Conservation (phyloP, 30 jellyfish, hydroid and myxozoan genomes). For the Turritopsis rubra region DNA sequence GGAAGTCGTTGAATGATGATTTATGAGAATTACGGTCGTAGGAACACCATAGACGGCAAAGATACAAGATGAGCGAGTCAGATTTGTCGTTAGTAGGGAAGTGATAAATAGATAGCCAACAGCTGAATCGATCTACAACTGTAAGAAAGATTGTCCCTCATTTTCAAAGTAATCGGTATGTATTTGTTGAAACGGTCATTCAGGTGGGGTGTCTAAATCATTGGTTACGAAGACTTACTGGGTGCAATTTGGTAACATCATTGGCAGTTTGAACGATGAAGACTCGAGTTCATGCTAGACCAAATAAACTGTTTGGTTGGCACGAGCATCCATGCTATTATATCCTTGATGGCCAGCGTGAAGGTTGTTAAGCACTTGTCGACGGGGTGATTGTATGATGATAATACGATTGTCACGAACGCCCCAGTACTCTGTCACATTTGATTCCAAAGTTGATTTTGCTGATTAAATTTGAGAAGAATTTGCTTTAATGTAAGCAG, state of each 20-base stretch:
- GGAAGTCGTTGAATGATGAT: neutral
- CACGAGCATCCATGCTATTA: slow-evolving; percentile 5
- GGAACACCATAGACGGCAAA: slow-evolving; percentile 1
- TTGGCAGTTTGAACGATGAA: neutral
- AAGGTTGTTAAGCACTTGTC: slow-evolving; percentile 1
- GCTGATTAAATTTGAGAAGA: too few relatives aligned
- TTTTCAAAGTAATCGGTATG: slow-evolving; percentile 2
- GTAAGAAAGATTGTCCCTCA: slow-evolving; percentile 12
- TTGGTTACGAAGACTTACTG: slow-evolving; percentile 4
- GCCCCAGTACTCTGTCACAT: neutral
- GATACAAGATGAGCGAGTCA: neutral
- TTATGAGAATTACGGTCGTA: too few relatives aligned
- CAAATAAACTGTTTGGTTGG: slow-evolving; percentile 20
- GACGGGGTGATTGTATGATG: neutral
- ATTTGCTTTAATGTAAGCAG: too few relatives aligned
- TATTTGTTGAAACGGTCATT: slow-evolving; percentile 13
- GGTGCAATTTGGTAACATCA: slow-evolving; percentile 21
- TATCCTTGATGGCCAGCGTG: slow-evolving; percentile 10
- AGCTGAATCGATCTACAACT: slow-evolving; percentile 14
- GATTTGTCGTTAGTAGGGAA: slow-evolving; percentile 12
- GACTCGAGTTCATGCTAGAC: slow-evolving; percentile 10
- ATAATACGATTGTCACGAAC: neutral
- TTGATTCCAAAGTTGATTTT: too few relatives aligned
- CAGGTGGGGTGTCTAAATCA: slow-evolving; percentile 15
- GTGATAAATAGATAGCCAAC: slow-evolving; percentile 13